phyloP scores from a whole-genome alignment of 2,888 invertebrate species.

The Leucophora obtusa region DNA sequence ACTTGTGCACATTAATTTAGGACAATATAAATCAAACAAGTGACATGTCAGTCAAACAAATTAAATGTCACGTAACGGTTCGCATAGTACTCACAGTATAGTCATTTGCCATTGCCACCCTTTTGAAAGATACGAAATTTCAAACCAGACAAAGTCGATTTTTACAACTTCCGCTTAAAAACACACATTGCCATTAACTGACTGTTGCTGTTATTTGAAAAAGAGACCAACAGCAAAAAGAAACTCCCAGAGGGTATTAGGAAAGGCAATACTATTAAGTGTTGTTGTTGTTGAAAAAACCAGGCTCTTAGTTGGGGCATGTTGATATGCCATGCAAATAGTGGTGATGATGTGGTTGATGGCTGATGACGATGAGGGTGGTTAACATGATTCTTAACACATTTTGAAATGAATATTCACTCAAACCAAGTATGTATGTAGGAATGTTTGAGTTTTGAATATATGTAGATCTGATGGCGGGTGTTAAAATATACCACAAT shows the following conservation, averaged over 20 bases:
- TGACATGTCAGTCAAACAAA: constrained; percentile 42
- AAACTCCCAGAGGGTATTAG: neutral
- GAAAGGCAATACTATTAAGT: neutral
- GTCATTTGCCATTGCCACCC: constrained; percentile 32
- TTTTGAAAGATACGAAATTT: constrained; percentile 8
- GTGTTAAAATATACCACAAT: constrained; percentile 10
- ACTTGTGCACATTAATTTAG: constrained; percentile 19
- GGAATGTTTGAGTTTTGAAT: constrained; percentile 10
- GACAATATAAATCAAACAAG: constrained; percentile 51
- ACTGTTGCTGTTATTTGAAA: constrained; percentile 26
- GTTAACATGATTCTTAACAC: constrained; percentile 48
- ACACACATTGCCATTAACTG: constrained; percentile 28
- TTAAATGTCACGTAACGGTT: constrained; percentile 45
- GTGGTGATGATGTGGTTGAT: constrained; percentile 1
- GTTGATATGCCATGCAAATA: neutral
- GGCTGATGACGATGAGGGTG: constrained; percentile 19
- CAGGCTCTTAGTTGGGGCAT: neutral
- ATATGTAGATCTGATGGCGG: constrained; percentile 29
- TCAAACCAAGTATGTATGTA: neutral
- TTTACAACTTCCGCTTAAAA: constrained; percentile 51
- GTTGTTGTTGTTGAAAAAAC: neutral
- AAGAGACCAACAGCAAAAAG: neutral
- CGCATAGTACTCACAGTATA: neutral
- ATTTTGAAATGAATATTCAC: constrained; percentile 29
- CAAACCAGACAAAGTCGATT: constrained; percentile 42